A percentile compares a stretch with the other conserved stretches of the same genome.
phyloP scores from a whole-genome alignment of 2,797 vertebrate genomes.

The Trachops cirrhosus region DNA sequence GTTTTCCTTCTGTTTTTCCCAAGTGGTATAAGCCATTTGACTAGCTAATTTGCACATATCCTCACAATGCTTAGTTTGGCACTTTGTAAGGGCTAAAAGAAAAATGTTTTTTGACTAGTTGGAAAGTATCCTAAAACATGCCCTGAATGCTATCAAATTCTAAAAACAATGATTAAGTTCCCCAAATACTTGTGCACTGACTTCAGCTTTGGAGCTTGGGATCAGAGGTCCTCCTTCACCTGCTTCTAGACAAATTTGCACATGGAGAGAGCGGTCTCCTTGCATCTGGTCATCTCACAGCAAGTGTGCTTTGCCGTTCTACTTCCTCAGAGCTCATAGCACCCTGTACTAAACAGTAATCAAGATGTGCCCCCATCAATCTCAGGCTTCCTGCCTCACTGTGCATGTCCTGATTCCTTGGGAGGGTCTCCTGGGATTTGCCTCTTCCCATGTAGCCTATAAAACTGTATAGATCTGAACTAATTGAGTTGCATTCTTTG shows the following conservation, averaged over 20 bases:
- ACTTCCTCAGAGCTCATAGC: constrained; percentile 43
- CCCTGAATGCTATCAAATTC: background rate
- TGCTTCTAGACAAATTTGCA: background rate
- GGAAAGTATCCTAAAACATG: constrained; percentile 5
- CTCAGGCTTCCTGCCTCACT: constrained; percentile 18
- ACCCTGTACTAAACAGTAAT: constrained; percentile 51
- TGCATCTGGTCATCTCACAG: background rate
- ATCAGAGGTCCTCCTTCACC: background rate
- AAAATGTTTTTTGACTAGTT: background rate
- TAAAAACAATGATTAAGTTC: background rate
- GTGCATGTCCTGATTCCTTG: background rate
- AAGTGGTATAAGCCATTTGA: background rate
- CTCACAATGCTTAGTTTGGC: background rate
- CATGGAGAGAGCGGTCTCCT: background rate
- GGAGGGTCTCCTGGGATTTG: constrained; percentile 18
- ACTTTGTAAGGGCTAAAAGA: background rate
- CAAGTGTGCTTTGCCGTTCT: background rate
- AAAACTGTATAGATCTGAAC: constrained; percentile 34
- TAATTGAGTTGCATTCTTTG: constrained; percentile 63
- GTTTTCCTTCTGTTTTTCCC: background rate
- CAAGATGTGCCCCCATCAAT: constrained; percentile 58
- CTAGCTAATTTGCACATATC: background rate
- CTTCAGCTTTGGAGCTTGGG: background rate
- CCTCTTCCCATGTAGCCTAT: constrained; percentile 26
- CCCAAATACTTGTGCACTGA: background rate